phyloP scores from a whole-genome alignment of 2,113 vertebrate species.

The Daphoenositta chrysoptera region DNA sequence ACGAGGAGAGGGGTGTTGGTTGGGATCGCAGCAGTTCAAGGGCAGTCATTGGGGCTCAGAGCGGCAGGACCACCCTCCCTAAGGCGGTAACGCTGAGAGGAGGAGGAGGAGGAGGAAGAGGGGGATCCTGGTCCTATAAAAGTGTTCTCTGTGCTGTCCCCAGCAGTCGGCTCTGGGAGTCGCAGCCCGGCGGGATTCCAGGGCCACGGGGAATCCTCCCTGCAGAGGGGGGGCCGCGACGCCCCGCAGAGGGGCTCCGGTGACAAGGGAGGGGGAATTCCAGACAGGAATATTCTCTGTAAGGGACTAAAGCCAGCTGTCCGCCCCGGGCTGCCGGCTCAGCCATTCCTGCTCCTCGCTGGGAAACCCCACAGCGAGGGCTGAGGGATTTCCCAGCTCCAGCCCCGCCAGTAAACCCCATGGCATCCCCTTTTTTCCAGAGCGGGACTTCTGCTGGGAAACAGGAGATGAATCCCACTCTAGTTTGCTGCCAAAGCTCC shows the following conservation, averaged over 20 bases:
- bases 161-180: background rate
- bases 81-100: background rate
- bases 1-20: background rate
- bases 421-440: background rate
- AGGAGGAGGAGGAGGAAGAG: background rate
- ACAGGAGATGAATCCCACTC: background rate
- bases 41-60: background rate
- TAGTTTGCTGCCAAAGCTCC: background rate
- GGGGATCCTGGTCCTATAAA: fast-evolving
- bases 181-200: background rate
- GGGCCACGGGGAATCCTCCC: background rate
- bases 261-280: background rate
- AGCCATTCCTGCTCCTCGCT: background rate
- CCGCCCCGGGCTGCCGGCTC: background rate
- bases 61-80: background rate
- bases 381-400: background rate
- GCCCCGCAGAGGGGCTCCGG: background rate
- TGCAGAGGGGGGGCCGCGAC: fast-evolving
- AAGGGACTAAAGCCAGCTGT: background rate
- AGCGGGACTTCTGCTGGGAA: background rate
- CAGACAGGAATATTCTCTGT: no score
- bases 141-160: background rate
- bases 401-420: background rate
- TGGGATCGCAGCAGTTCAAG: background rate
- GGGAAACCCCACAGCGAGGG: background rate